A percentile compares a stretch with the other conserved stretches of the same genome.
Evolutionary conservation across 2,797 vertebrate genomes (phyloP).

Genomic region (Stomatorhinus walkeri): DNA sequence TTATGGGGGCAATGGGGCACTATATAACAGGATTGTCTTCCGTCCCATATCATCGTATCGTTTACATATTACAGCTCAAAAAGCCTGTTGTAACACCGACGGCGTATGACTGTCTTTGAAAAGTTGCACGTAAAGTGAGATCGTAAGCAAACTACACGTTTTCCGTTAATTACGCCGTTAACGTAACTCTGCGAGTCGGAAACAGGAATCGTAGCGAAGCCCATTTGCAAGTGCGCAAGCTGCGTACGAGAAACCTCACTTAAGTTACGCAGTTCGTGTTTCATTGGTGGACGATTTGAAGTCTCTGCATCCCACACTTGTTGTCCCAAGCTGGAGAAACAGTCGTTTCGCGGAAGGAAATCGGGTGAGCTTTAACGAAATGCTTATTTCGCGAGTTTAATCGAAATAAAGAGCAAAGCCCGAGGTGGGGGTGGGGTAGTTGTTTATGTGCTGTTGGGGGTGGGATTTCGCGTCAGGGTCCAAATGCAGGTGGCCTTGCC

Average conservation of each 20-base stretch:
- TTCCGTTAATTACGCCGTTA: neutral
- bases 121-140: neutral
- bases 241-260: neutral
- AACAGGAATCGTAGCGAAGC: neutral
- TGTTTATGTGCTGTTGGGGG: neutral
- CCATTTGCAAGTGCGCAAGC: neutral
- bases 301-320: neutral
- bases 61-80: neutral
- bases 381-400: neutral
- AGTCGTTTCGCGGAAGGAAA: neutral
- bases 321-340: neutral
- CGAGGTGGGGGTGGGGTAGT: neutral
- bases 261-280: neutral
- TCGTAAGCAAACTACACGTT: neutral
- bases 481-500: neutral
- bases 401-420: neutral
- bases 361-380: neutral
- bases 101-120: neutral
- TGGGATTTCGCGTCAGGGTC: neutral
- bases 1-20: neutral
- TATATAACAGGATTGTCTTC: neutral
- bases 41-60: neutral
- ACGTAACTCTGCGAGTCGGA: neutral
- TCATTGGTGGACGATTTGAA: slow-evolving; percentile 13
- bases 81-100: neutral